These are phyloP conservation scores for Tenthredo scrophulariae DNA, from an alignment of 2,888 invertebrate species.

Conservation along the genomic window DNA sequence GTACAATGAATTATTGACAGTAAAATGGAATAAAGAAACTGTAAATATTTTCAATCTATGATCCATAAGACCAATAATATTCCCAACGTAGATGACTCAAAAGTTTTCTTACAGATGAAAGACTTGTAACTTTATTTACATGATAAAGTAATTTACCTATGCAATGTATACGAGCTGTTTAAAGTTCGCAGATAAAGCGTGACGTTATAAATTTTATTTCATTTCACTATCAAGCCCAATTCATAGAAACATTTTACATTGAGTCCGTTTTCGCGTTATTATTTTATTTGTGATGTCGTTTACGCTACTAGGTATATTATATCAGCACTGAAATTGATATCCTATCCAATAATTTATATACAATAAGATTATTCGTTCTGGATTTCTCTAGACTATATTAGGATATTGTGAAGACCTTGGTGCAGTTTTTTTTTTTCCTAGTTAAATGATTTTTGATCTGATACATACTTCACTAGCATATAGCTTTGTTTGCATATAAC, in stretches of 20 bases:
- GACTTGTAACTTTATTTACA: background rate
- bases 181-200: background rate
- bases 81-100: background rate
- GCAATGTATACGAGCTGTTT: background rate
- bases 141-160: background rate
- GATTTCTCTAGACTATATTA: background rate
- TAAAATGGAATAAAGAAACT: background rate
- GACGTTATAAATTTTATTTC: background rate
- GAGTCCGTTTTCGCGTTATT: background rate
- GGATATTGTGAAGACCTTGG: background rate
- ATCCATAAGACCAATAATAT: background rate
- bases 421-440: background rate
- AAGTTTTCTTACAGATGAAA: background rate
- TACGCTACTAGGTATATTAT: background rate
- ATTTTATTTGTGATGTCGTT: background rate
- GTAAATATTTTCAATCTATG: background rate
- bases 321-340: background rate
- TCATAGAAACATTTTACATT: background rate
- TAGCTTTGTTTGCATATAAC: conserved; percentile 28
- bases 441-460: background rate
- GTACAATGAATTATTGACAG: background rate
- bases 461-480: conserved; percentile 6
- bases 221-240: background rate
- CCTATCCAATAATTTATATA: conserved; percentile 2
- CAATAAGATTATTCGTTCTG: background rate